These are phyloP conservation scores for Ficedula albicollis DNA, from an alignment of 2,797 vertebrate genomes.

Conservation along the genomic window DNA sequence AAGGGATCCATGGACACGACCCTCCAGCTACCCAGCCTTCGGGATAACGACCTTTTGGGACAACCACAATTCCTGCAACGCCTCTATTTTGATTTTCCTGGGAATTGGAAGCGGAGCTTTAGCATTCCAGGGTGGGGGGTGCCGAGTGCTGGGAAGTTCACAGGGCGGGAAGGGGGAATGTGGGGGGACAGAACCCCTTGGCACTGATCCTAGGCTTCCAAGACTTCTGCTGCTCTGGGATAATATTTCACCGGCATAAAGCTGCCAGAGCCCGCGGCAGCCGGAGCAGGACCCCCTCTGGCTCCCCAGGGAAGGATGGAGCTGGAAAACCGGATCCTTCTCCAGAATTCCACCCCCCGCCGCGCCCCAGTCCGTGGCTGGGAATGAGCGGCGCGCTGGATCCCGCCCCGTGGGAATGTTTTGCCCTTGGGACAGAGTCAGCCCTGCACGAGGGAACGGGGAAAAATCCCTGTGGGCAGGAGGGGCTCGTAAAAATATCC, in stretches of 20 bases:
- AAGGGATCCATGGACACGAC: background rate
- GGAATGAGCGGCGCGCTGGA: fast-evolving
- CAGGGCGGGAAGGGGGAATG: fast-evolving
- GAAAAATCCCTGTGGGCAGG: background rate
- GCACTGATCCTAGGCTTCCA: background rate
- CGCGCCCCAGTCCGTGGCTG: fast-evolving
- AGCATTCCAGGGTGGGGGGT: background rate
- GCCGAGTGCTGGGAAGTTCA: background rate
- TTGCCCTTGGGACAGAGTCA: background rate
- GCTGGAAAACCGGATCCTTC: background rate
- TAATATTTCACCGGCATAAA: background rate
- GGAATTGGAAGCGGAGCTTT: background rate
- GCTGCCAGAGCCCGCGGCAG: background rate
- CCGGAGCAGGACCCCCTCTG: fast-evolving
- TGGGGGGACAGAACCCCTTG: background rate
- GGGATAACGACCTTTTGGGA: background rate
- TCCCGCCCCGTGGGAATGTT: background rate
- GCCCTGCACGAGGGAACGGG: background rate
- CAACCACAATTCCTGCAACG: background rate
- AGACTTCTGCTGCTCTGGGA: background rate
- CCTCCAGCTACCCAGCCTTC: background rate
- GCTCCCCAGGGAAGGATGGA: background rate
- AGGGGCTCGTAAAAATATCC: background rate
- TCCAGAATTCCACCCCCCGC: background rate
- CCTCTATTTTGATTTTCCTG: background rate